phyloP scores from a whole-genome alignment of 2,113 vertebrate species.

The Semicossyphus pulcher region DNA sequence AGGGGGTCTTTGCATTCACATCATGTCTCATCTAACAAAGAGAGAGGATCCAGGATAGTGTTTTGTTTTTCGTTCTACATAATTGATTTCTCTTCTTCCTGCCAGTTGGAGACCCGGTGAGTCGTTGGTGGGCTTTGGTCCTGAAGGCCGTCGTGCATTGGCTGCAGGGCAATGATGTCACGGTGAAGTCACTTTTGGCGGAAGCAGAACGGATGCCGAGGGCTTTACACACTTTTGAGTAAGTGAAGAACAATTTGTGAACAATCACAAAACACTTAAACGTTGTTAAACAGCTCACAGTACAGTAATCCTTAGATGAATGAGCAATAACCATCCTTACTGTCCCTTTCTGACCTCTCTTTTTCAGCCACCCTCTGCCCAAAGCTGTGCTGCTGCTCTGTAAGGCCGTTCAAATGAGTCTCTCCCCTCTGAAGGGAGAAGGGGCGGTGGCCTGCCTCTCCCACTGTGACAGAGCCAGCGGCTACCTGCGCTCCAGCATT shows the following conservation, averaged over 20 bases:
- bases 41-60: not conserved
- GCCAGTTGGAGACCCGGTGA: slow-evolving; percentile 90
- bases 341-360: not conserved
- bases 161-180: slow-evolving; percentile 91
- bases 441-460: slow-evolving; percentile 85
- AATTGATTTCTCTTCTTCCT: not conserved
- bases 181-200: slow-evolving; percentile 85
- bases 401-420: slow-evolving; percentile 91
- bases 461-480: slow-evolving; percentile 92
- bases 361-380: slow-evolving; percentile 90
- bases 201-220: slow-evolving; percentile 94
- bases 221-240: slow-evolving; percentile 92
- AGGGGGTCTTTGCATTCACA: not conserved
- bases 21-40: not conserved
- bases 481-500: slow-evolving; percentile 90
- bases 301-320: too few species aligned
- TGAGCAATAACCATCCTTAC: not conserved
- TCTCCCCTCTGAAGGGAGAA: slow-evolving; percentile 91
- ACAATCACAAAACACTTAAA: too few species aligned
- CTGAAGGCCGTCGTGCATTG: slow-evolving; percentile 90
- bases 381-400: slow-evolving; percentile 90
- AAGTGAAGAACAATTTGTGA: slow-evolving; percentile 62
- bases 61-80: not conserved
- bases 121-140: slow-evolving; percentile 94
- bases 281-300: too few species aligned